phyloP scores from a whole-genome alignment of 2,113 vertebrate genomes.

The Glareola pratincola region DNA sequence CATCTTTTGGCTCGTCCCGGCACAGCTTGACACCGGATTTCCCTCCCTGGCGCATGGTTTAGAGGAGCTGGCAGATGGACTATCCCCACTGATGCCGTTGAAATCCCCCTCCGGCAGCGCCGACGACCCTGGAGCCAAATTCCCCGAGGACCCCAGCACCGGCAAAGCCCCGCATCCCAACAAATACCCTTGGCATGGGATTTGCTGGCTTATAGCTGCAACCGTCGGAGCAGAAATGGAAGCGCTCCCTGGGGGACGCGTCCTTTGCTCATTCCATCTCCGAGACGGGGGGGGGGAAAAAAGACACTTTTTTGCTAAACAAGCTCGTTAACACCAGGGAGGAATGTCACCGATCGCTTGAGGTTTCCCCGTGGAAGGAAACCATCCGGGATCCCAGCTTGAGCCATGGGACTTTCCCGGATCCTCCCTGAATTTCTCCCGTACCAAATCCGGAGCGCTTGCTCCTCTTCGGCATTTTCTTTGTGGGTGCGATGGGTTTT shows the following conservation, averaged over 20 bases:
- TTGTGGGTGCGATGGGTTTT: fast-evolving
- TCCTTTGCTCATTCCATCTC: not conserved
- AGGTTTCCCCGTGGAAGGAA: not conserved
- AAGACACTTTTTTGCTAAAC: not conserved
- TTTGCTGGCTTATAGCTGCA: not conserved
- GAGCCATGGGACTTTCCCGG: not conserved
- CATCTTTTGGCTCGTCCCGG: too few relatives aligned
- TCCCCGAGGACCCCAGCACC: not conserved
- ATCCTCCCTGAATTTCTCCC: not conserved
- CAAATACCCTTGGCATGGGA: not conserved
- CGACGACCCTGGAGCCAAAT: fast-evolving
- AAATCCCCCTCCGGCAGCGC: not conserved
- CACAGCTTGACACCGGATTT: not conserved
- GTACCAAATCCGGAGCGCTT: fast-evolving
- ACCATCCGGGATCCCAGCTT: fast-evolving
- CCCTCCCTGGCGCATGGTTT: not conserved
- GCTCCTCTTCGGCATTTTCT: not conserved
- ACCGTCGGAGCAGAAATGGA: not conserved
- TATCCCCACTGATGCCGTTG: fast-evolving
- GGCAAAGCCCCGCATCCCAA: not conserved
- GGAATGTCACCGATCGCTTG: fast-evolving
- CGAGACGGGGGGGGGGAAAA: fast-evolving
- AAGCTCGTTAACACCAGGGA: not conserved
- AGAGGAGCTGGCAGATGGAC: not conserved
- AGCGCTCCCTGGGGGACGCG: not conserved